phyloP scores from a whole-genome alignment of 2,797 vertebrate genomes.

The Acrossocheilus fasciatus region DNA sequence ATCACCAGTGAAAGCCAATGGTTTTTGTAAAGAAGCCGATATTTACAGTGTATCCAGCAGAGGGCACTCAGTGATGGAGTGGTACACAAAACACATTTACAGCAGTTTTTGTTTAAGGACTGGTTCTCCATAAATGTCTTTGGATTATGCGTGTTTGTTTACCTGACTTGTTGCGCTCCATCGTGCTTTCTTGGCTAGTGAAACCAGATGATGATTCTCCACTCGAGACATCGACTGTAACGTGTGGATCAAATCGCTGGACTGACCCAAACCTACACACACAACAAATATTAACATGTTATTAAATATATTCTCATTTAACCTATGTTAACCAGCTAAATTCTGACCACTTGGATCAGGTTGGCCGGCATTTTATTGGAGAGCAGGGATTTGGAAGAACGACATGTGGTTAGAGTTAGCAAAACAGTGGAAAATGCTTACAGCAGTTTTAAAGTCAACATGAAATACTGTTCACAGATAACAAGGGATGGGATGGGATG shows the following conservation, averaged over 20 bases:
- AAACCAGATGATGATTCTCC: conserved; percentile 89
- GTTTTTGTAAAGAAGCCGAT: not conserved
- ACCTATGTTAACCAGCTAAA: not conserved
- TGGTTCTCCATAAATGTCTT: not conserved
- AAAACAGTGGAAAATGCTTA: not conserved
- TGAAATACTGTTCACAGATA: not conserved
- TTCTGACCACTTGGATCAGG: too few relatives aligned
- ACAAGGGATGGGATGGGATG: not conserved
- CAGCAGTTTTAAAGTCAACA: not conserved
- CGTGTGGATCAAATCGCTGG: conserved; percentile 84
- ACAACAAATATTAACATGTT: not conserved
- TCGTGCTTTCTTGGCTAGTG: conserved; percentile 90
- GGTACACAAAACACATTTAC: not conserved
- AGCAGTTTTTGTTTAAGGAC: conserved; percentile 7
- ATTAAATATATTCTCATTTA: not conserved
- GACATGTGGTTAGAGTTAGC: not conserved
- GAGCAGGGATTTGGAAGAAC: not conserved
- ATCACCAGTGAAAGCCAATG: not conserved
- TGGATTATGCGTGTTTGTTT: conserved; percentile 42
- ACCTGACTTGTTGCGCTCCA: conserved; percentile 90
- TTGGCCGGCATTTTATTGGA: too few relatives aligned
- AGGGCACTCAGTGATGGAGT: conserved; percentile 27
- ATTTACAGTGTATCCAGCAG: conserved; percentile 44
- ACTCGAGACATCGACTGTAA: conserved; percentile 82
- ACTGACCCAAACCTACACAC: conserved; percentile 77